These are phyloP conservation scores for Phyllostomus hastatus DNA, from an alignment of 2,113 vertebrate genomes.

Conservation along the genomic window DNA sequence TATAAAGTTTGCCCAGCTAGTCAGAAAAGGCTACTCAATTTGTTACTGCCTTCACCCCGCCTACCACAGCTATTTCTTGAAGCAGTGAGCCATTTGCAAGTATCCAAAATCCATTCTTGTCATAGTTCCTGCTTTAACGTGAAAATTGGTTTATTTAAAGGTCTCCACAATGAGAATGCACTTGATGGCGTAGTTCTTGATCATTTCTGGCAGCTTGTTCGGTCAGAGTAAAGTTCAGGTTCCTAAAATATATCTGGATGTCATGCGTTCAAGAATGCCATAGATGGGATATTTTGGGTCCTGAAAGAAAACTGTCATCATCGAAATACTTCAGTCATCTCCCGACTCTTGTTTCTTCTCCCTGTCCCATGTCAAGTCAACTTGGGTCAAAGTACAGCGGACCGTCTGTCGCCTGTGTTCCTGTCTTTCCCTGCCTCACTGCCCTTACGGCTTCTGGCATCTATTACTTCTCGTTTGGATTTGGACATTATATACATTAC, in stretches of 20 bases:
- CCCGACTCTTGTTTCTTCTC: neutral
- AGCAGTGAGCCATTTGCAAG: neutral
- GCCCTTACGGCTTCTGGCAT: neutral
- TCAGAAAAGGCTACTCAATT: neutral
- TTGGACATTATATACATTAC: neutral
- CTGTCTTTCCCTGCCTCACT: neutral
- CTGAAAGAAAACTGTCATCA: constrained; percentile 16
- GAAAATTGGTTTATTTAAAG: neutral
- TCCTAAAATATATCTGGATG: neutral
- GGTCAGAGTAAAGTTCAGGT: constrained; percentile 38
- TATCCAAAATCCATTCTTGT: neutral
- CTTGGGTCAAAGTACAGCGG: neutral
- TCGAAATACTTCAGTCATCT: constrained; percentile 23
- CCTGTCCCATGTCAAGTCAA: neutral
- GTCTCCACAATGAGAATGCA: neutral
- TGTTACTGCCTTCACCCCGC: neutral
- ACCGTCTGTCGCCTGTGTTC: neutral
- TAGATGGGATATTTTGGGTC: constrained; percentile 22
- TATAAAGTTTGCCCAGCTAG: neutral
- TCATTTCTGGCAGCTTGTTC: neutral
- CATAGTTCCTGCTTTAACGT: neutral
- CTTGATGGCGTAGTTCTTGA: neutral
- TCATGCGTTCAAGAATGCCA: constrained; percentile 1
- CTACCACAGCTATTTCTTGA: neutral
- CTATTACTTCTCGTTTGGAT: constrained; percentile 4